phyloP scores from a whole-genome alignment of 2,797 vertebrate species.

The Pipistrellus pipistrellus region DNA sequence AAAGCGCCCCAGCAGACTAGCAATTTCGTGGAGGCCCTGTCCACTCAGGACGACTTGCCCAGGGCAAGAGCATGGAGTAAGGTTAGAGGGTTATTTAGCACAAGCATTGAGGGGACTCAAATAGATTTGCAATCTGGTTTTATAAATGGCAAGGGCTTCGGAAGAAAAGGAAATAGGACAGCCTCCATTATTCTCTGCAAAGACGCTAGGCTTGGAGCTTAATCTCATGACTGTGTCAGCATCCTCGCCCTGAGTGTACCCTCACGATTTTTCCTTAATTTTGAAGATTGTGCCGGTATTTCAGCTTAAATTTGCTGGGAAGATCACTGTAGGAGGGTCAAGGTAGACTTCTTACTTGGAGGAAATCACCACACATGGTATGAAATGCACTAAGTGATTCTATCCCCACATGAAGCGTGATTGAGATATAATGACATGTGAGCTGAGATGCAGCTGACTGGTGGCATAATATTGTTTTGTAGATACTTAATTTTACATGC shows the following conservation, averaged over 20 bases:
- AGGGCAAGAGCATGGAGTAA: background rate
- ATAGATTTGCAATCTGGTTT: conserved; percentile 3
- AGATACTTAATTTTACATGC: background rate
- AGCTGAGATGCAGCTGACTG: background rate
- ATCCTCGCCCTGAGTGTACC: accelerated
- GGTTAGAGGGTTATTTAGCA: conserved; percentile 9
- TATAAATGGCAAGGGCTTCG: background rate
- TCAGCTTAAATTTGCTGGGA: background rate
- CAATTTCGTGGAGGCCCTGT: background rate
- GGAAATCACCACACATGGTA: background rate
- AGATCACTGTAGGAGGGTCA: background rate
- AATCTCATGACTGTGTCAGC: background rate
- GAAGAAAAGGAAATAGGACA: background rate
- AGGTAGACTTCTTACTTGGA: background rate
- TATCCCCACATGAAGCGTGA: background rate
- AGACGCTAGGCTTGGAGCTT: background rate
- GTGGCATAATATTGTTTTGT: background rate
- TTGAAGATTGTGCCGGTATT: accelerated
- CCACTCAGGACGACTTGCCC: background rate
- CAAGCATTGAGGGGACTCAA: background rate
- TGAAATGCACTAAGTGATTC: background rate
- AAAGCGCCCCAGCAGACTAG: background rate
- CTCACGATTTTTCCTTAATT: background rate
- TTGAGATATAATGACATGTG: background rate
- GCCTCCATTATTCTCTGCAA: background rate